phyloP scores from a whole-genome alignment of 2,797 vertebrate species.

The Heterohyrax brucei region DNA sequence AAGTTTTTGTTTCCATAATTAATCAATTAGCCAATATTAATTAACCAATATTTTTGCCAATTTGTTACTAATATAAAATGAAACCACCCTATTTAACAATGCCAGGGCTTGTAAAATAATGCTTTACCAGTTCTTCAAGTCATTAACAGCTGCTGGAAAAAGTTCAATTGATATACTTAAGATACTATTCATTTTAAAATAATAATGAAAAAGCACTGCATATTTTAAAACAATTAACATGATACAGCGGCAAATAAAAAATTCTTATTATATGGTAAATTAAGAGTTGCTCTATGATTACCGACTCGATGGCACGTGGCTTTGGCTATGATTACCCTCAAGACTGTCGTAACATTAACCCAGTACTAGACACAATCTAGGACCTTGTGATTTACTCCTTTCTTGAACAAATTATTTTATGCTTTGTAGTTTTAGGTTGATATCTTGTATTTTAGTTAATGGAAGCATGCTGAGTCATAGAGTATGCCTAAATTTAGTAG shows the following conservation, averaged over 20 bases:
- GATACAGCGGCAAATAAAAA: constrained; percentile 25
- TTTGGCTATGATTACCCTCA: background rate
- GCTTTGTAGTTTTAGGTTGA: too few species aligned
- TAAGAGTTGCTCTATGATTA: background rate
- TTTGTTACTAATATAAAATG: constrained; percentile 72
- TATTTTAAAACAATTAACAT: constrained; percentile 15
- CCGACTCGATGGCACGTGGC: too few species aligned
- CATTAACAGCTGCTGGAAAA: constrained; percentile 27
- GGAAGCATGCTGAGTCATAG: too few species aligned
- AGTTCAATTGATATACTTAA: constrained; percentile 49
- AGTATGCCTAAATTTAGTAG: too few species aligned
- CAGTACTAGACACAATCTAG: background rate
- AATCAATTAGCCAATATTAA: constrained; percentile 70
- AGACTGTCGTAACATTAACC: constrained; percentile 3
- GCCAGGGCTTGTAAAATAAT: constrained; percentile 51
- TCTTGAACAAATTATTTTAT: too few species aligned
- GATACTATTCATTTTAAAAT: constrained; percentile 67
- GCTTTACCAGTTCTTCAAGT: constrained; percentile 43
- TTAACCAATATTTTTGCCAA: constrained; percentile 66
- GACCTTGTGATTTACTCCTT: background rate
- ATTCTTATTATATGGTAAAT: background rate
- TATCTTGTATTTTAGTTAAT: too few species aligned
- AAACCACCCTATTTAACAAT: constrained; percentile 67
- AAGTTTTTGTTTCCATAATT: constrained; percentile 40
- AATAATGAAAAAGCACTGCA: constrained; percentile 23